Base-by-base conservation (phyloP, 2,797 vertebrate species). In the Tympanoctomys barrerae region DNA sequence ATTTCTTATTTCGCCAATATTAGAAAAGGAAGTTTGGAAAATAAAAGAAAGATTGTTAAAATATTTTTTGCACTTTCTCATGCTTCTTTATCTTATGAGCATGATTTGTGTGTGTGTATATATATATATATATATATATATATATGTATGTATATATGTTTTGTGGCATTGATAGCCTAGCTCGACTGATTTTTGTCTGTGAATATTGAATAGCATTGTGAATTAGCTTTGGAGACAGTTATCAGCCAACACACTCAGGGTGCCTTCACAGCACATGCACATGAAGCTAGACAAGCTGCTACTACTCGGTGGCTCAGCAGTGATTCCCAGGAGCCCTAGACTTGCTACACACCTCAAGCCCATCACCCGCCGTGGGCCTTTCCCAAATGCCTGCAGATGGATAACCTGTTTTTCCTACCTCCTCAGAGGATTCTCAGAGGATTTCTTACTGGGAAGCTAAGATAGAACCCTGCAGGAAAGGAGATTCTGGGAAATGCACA, bases 11-110 rank as follows among this genome's bases (percentile, higher is more conserved):
- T 90, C 33, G 1, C 33, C 1, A 87, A 21, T 31, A 62, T 36
- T 85, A 82, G 87, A 88, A 89, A 87, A 70, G 61, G 71, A 88
- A 57, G n/a, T 36, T 79, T 66, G 39, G 5, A 39, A 75, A 92
- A 71, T 36, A 88, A 49, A 49, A 54, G 16, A 54, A 54, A 16
- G 28, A 46, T 61, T 71, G 77, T 57, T 1, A 39, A 87, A 71
- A 81, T 54, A 16, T 54, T 54, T 54, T 54, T 18, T 62, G 0
- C 70, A 54, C 62, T 89, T 81, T 79, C 77, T 31, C n/a, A 49
- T 33, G 2, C 68, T 13, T 91, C 80, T 94, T 68, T 11, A 73
- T 90, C 26, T 93, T 39, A 39, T 68, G n/a, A 89, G 21, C 46
- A 24, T 68, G 18, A 88, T 66, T 57, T 42, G 36, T n/a, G n/a